Base-by-base conservation (phyloP, 2,797 vertebrate species). In the Anas bernieri region DNA sequence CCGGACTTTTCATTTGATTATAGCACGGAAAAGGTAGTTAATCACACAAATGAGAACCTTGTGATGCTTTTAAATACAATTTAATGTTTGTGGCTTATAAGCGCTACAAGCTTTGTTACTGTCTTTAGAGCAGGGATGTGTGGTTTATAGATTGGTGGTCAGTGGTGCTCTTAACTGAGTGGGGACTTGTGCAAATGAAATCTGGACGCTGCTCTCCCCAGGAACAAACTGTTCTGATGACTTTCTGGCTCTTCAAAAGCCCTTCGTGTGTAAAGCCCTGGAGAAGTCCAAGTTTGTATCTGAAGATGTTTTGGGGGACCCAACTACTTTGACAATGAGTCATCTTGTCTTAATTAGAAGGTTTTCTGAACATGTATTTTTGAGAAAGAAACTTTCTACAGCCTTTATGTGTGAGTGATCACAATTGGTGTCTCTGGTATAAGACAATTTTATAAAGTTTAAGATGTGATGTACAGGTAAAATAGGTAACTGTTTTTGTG, bases 11-110 rank as follows among this genome's bases (percentile, higher is more conserved):
- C 45, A 61, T 93, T 93, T 92, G 81, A 84, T 95, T 93, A 61
- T 88, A 52, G 95, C 77, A 43, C 72, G 17, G 67, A 83, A 68
- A 84, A 74, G 85, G 73, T 90, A 91, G 86, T 96, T 97, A 96
- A 96, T 97, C 86, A 95, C 85, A 46, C 43, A 56, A 82, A 95
- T 91, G 84, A 95, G 88, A 75, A 69, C 80, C 90, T 80, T 11
- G 79, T 88, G 97, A 89, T 92, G 95, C 96, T 97, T 96, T 97
- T 95, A 96, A 96, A 94, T 41, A 62, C 31, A 52, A 52, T 62
- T 87, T 93, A 92, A 92, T 90, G 80, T 80, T 91, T 88, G 93
- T 90, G 94, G 90, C 76, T 81, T 76, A 78, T 81, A 56, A 91
- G 88, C 83, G 22, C 90, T 85, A 6, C 41, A 7, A 17, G 46